phyloP scores from a whole-genome alignment of 2,113 vertebrate species.

The Pheucticus melanocephalus region DNA sequence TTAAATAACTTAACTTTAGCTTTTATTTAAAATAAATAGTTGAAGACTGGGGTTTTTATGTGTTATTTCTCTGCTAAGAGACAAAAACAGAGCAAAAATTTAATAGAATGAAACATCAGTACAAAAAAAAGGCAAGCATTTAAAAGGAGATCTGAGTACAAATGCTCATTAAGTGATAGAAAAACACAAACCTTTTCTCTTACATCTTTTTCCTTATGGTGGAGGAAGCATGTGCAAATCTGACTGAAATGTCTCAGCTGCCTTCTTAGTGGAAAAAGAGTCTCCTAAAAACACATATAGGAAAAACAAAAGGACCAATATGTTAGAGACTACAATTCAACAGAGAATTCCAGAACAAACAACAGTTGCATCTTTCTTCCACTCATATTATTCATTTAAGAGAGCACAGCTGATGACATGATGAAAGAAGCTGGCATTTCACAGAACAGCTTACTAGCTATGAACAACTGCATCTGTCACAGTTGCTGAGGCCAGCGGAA shows the following conservation, averaged over 20 bases:
- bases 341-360: neutral
- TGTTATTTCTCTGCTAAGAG: neutral
- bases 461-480: neutral
- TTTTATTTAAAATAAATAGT: neutral
- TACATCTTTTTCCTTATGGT: slow-evolving; percentile 71
- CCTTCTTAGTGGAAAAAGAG: slow-evolving; percentile 69
- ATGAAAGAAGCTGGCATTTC: neutral
- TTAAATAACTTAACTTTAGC: neutral
- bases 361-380: neutral
- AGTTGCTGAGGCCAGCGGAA: neutral
- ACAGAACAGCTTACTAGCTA: neutral
- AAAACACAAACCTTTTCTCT: slow-evolving; percentile 80
- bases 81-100: neutral
- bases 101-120: neutral
- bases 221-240: slow-evolving; percentile 75
- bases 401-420: neutral
- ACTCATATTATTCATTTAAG: neutral
- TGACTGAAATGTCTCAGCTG: slow-evolving; percentile 79
- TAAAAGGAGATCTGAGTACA: neutral
- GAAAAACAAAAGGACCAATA: neutral
- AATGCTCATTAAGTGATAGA: neutral
- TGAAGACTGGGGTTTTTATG: neutral
- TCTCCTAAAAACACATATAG: slow-evolving; percentile 71
- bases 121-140: neutral
- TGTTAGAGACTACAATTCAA: neutral